Percentiles rank a stretch among this genome's conserved stretches.
phyloP scores from a whole-genome alignment of 2,113 vertebrate genomes.

The Myrmophylax atrothorax region DNA sequence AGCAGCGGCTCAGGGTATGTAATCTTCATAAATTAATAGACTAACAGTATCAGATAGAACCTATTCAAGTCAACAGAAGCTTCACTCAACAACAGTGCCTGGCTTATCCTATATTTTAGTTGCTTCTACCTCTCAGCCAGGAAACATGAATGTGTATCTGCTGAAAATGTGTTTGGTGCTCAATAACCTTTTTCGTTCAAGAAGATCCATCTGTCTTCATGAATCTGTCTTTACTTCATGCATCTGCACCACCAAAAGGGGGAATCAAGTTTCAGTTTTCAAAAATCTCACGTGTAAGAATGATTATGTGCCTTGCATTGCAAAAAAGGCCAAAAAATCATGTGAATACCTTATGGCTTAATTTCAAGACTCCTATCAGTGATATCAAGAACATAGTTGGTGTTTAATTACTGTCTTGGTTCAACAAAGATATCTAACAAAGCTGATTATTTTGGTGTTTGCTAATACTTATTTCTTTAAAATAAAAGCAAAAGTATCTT shows the following conservation, averaged over 20 bases:
- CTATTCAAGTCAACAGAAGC: background rate
- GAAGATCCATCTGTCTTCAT: background rate
- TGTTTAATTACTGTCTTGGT: conserved; percentile 24
- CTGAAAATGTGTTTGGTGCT: background rate
- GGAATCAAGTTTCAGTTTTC: background rate
- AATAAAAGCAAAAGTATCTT: background rate
- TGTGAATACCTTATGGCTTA: background rate
- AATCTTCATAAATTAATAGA: background rate
- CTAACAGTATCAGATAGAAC: background rate
- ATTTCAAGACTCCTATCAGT: background rate
- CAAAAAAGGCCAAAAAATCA: background rate
- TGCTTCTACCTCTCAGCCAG: background rate
- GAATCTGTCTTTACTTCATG: background rate
- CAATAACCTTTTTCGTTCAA: background rate
- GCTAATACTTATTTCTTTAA: background rate
- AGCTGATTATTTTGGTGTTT: background rate
- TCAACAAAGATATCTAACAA: background rate
- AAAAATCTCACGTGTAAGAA: background rate
- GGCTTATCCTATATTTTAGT: background rate
- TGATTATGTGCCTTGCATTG: background rate
- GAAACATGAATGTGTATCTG: background rate
- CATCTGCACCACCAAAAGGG: background rate
- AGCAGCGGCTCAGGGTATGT: background rate
- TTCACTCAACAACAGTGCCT: background rate
- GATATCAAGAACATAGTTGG: background rate